phyloP scores from a whole-genome alignment of 2,797 vertebrate genomes.

The Lacerta agilis region DNA sequence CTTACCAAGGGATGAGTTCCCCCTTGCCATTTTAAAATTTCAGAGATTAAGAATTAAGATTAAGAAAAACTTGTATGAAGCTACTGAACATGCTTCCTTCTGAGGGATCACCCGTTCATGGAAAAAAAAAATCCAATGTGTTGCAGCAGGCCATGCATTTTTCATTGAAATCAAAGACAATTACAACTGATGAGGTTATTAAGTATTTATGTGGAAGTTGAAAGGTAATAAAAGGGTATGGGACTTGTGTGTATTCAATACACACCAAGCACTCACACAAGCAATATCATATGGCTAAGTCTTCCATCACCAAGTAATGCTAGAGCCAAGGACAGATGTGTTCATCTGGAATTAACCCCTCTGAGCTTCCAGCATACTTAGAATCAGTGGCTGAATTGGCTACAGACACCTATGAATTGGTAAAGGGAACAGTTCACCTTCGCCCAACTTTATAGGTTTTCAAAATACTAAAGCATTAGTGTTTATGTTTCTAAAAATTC shows the following conservation, averaged over 20 bases:
- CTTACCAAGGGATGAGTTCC: not conserved
- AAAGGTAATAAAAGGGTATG: constrained; percentile 75
- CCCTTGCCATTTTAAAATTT: not conserved
- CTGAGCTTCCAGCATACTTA: not conserved
- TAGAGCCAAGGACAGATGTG: constrained; percentile 42
- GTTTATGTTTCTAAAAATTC: not conserved
- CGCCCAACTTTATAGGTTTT: not conserved
- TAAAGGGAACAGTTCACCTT: not conserved
- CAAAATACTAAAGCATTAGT: not conserved
- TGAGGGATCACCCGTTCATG: constrained; percentile 52
- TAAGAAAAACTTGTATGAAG: not conserved
- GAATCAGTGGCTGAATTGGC: not conserved
- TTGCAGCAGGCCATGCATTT: constrained; percentile 62
- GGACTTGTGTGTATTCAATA: constrained; percentile 68
- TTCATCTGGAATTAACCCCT: constrained; percentile 42
- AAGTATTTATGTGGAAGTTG: constrained; percentile 75
- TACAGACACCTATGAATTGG: not conserved
- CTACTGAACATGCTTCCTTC: constrained; percentile 33
- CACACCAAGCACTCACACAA: constrained; percentile 27
- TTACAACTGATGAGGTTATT: constrained; percentile 67
- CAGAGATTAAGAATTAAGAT: not conserved
- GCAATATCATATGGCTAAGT: constrained; percentile 59
- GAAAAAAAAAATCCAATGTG: constrained; percentile 42
- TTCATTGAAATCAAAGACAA: constrained; percentile 76
- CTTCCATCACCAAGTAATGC: constrained; percentile 64